Base-by-base conservation (phyloP, 2,113 vertebrate genomes). In the Toxotes chatareus region DNA sequence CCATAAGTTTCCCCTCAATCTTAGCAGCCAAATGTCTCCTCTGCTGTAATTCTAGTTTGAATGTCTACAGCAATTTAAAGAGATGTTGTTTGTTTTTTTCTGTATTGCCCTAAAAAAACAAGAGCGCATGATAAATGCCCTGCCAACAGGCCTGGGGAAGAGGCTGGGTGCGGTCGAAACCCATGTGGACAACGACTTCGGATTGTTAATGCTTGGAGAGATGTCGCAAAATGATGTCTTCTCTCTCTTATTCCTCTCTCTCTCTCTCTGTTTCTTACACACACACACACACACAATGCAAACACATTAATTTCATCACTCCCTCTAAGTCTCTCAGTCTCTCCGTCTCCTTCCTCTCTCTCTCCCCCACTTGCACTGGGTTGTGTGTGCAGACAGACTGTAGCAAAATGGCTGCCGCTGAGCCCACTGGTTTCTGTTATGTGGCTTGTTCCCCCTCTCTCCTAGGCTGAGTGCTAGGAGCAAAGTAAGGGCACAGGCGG, bases 371-470 rank as follows among this genome's bases (percentile, higher is more conserved):
- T 79, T 75, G 60, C 74, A 73, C 76, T 81, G 73, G 73, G 73
- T 86, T 83, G 82, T 89, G 84, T 90, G 85, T 86, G 85, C 87
- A 89, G 87, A 91, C 86, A 90, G 82, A 86, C 80, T 89, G 86
- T 89, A 91, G 91, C 86, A 91, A 94, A 94, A 94, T 94, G 93
- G 91, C 91, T 81, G 90, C 92, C 73, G 78, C 79, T 74, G 87
- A 87, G 79, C 83, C 86, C 80, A 67, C 76, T 82, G 86, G 75
- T 86, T 79, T 73, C 64, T 79, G 83, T 76, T 67, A 46, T 79
- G 83, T 65, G 44, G 66, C 80, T 79, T 59, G 55, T 42, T 27
- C 73, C 70, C 72, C 61, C 23, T 42, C 44, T 19, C 53, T 84
- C 75, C 69, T 44, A 71, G 66, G 66, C 69, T 65, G 53, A 68